Evolutionary conservation across 2,888 invertebrate genomes (phyloP).

Genomic region (Aspidiotus destructor): DNA sequence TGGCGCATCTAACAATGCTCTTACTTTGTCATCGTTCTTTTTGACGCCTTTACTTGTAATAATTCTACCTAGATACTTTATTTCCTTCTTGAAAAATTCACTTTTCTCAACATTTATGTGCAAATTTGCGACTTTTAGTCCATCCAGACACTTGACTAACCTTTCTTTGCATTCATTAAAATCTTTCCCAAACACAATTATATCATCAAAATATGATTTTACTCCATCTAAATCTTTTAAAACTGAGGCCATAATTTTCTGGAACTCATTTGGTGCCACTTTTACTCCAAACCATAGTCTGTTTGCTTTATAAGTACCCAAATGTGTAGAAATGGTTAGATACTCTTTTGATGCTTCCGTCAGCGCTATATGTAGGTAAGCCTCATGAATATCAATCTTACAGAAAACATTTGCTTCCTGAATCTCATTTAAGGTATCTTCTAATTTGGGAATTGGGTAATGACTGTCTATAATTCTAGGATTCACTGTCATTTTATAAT

Average conservation of each 20-base stretch:
- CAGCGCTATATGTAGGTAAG: constrained; percentile 33
- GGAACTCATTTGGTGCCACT: constrained; percentile 35
- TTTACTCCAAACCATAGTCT: too few relatives aligned
- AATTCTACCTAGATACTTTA: too few relatives aligned
- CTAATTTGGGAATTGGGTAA: constrained; percentile 35
- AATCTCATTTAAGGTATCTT: constrained; percentile 33
- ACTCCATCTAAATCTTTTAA: constrained; percentile 21
- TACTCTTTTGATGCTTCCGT: constrained; percentile 33
- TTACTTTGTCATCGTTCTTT: constrained; percentile 30
- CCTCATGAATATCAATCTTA: too few relatives aligned
- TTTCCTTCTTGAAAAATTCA: constrained; percentile 33
- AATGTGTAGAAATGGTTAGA: constrained; percentile 37
- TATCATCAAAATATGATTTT: constrained; percentile 38
- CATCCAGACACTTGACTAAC: constrained; percentile 24
- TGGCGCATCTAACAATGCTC: constrained; percentile 32
- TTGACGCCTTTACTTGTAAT: constrained; percentile 35
- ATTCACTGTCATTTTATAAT: constrained; percentile 38
- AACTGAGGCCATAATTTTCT: constrained; percentile 30
- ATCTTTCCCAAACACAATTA: constrained; percentile 36
- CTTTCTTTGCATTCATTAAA: constrained; percentile 32
- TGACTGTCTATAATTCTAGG: constrained; percentile 35
- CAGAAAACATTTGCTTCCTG: too few relatives aligned
- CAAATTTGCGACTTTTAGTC: constrained; percentile 16
- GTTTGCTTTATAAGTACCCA: constrained; percentile 37
- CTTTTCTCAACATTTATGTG: constrained; percentile 34